Conservation (phyloP, 1,140 invertebrate genomes). For the Pinna nobilis region DNA sequence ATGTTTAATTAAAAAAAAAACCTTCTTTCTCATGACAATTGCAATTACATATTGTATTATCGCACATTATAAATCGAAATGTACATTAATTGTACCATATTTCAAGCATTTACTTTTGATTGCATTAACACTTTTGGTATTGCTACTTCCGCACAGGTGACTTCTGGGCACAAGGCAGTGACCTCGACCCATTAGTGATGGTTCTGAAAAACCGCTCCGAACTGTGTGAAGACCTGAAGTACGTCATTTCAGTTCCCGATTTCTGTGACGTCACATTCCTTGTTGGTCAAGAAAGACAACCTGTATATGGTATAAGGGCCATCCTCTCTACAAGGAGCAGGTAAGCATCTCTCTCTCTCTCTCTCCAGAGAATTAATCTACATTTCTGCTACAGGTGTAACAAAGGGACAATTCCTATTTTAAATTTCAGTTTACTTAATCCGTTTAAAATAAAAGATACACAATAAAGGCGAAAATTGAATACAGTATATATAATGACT, state of each 20-base stretch:
- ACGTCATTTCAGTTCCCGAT: slow-evolving; percentile 87
- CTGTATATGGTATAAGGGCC: slow-evolving; percentile 95
- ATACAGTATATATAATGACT: neutral
- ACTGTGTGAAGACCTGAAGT: slow-evolving; percentile 50
- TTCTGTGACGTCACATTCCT: slow-evolving; percentile 97
- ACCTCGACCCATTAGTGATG: slow-evolving; percentile 26
- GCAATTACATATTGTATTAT: too few species aligned
- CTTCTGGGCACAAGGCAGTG: slow-evolving; percentile 12
- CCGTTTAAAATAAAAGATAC: too few species aligned
- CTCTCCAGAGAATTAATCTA: neutral
- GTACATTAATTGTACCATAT: too few species aligned
- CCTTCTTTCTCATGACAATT: too few species aligned
- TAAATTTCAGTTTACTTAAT: neutral
- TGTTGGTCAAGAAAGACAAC: slow-evolving; percentile 93
- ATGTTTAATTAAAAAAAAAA: too few species aligned
- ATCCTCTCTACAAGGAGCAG: slow-evolving; percentile 90
- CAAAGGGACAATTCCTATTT: neutral
- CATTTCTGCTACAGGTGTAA: neutral
- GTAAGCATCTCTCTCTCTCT: slow-evolving; percentile 73
- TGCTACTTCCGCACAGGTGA: slow-evolving; percentile 1
- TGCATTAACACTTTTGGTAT: neutral
- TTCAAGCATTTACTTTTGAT: neutral
- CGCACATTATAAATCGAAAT: too few species aligned
- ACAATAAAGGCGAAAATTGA: too few species aligned
- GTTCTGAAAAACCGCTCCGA: slow-evolving; percentile 31